Base-by-base conservation (phyloP, 2,113 vertebrate species). In the Mixornis gularis region DNA sequence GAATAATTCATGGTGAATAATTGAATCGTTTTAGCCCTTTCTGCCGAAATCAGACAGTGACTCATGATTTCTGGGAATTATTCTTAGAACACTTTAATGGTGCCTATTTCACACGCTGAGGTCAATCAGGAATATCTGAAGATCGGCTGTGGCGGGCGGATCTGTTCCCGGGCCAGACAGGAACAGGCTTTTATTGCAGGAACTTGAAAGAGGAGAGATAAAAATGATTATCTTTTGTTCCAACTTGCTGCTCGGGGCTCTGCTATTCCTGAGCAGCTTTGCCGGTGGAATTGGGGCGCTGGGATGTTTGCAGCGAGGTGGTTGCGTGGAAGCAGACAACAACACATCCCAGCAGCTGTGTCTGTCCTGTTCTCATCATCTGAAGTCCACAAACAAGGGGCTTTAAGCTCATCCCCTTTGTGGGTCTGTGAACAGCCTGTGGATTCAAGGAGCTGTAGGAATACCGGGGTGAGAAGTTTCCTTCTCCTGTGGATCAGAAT, bases 1-100 rank as follows among this genome's bases (percentile, higher is more conserved):
- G 94, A 96, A 96, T 95, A 96, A 95, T 95, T 95, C 93, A 95
- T 79, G 36, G 80, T 1, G 65, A 94, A 89, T 94, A 94, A 93
- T 84, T 93, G 83, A 85, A 90, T 85, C 41, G 27, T 87, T 94
- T 94, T 49, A 74, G 92, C 77, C 40, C 84, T 85, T 95, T 90
- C 87, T 92, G 71, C 69, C 29, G 29, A 87, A 89, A 93, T 88
- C 83, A 85, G 94, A 58, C 77, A 73, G 93, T 93, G 86, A 90
- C 81, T 96, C 91, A 90, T 29, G 85, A 87, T 96, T 96, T 94
- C 93, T 15, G 60, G 66, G 77, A 95, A 92, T 85, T 89, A 91
- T 96, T 95, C 94, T 91, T 79, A 48, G 85, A 90, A 90, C 60
- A 20, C 49, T 89, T 48, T 82, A 73, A 90, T 87, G 81, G 78